phyloP scores from a whole-genome alignment of 2,888 invertebrate species.

The Agonum fuliginosum region DNA sequence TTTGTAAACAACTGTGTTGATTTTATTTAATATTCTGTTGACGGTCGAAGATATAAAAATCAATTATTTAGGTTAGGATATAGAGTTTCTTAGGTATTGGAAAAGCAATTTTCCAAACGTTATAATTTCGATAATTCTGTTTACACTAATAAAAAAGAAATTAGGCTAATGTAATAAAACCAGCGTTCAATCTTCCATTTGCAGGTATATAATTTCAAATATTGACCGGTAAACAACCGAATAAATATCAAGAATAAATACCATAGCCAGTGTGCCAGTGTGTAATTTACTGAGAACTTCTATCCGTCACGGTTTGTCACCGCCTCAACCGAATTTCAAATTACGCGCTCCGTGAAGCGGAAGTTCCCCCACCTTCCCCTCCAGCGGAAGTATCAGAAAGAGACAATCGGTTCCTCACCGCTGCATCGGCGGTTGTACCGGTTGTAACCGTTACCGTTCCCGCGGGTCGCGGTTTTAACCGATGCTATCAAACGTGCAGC shows the following conservation, averaged over 20 bases:
- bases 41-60: too few species aligned
- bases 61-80: too few species aligned
- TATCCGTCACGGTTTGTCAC: conserved; percentile 14
- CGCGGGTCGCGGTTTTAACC: background rate
- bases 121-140: too few species aligned
- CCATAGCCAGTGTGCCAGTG: background rate
- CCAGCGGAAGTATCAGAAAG: conserved; percentile 38
- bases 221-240: background rate
- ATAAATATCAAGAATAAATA: background rate
- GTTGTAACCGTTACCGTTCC: conserved; percentile 14
- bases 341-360: conserved; percentile 32
- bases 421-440: conserved; percentile 34
- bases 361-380: background rate
- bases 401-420: conserved; percentile 44
- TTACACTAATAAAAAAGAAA: too few species aligned
- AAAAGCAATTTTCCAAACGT: too few species aligned
- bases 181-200: too few species aligned
- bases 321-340: conserved; percentile 35
- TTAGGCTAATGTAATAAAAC: too few species aligned
- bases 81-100: too few species aligned
- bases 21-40: too few species aligned
- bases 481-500: conserved; percentile 33
- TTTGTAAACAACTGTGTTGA: too few species aligned
- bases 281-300: background rate
- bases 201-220: too few species aligned